A percentile compares a stretch with the other conserved stretches of the same genome.
These are phyloP conservation scores for Diaphora mendica DNA, from an alignment of 2,888 invertebrate species.

Conservation along the genomic window DNA sequence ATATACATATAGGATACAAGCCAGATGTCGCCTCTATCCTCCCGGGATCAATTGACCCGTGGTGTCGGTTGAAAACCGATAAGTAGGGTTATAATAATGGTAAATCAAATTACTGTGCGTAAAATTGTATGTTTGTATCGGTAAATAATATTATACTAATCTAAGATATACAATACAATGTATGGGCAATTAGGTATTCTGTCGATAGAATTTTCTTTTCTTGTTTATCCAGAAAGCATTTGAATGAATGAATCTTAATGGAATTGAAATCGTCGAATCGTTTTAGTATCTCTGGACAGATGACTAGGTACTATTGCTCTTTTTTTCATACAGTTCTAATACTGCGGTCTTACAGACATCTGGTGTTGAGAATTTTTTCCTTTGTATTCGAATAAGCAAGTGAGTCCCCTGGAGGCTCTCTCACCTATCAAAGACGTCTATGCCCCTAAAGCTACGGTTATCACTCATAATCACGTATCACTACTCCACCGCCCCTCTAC, in stretches of 20 bases:
- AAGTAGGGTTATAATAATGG: conserved; percentile 26
- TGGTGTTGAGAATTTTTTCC: too few species aligned
- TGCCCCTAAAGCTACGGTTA: too few species aligned
- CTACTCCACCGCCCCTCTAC: too few species aligned
- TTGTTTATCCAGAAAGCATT: too few species aligned
- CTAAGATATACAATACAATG: not conserved
- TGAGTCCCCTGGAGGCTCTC: too few species aligned
- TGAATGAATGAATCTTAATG: not conserved
- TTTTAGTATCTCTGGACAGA: not conserved
- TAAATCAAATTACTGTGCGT: conserved; percentile 23
- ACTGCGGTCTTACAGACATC: too few species aligned
- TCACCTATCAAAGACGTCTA: too few species aligned
- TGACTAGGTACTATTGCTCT: not conserved
- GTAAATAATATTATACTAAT: not conserved
- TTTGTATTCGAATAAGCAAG: too few species aligned
- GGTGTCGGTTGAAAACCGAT: conserved; percentile 34
- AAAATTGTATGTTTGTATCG: conserved; percentile 3
- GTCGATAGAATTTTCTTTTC: not conserved
- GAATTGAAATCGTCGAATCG: not conserved
- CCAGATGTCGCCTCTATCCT: conserved; percentile 44
- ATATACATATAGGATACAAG: conserved; percentile 21
- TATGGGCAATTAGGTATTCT: not conserved
- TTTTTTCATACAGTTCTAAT: too few species aligned
- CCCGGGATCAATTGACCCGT: conserved; percentile 39
- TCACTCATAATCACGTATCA: too few species aligned